phyloP scores from a whole-genome alignment of 2,888 invertebrate genomes.

The Argynnis bischoffii region DNA sequence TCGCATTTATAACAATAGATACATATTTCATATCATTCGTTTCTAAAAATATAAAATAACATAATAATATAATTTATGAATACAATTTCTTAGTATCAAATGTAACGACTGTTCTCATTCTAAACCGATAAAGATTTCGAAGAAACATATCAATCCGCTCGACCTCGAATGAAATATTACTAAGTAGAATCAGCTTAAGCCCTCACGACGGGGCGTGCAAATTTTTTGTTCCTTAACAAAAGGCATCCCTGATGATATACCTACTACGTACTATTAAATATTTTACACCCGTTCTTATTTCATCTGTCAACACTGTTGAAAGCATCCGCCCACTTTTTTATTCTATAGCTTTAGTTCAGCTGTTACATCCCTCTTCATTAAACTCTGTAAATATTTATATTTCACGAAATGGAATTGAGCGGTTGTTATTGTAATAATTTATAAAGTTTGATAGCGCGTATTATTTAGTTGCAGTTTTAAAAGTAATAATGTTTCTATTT shows the following conservation, averaged over 20 bases:
- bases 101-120: constrained; percentile 13
- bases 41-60: constrained; percentile 4
- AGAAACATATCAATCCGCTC: constrained; percentile 35
- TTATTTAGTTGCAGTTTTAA: constrained; percentile 19
- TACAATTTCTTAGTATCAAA: constrained; percentile 17
- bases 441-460: constrained; percentile 23
- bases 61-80: constrained; percentile 20
- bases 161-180: constrained; percentile 34
- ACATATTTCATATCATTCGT: neutral
- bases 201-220: constrained; percentile 39
- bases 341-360: constrained; percentile 33
- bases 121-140: constrained; percentile 31
- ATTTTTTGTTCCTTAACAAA: constrained; percentile 33
- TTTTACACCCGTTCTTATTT: constrained; percentile 42
- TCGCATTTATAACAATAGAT: no score
- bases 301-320: constrained; percentile 50
- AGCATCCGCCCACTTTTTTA: constrained; percentile 42
- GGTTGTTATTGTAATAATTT: constrained; percentile 31
- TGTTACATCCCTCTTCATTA: constrained; percentile 37
- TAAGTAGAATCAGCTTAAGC: constrained; percentile 28
- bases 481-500: neutral
- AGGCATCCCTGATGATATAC: constrained; percentile 24
- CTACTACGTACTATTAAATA: constrained; percentile 23
- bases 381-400: constrained; percentile 35
- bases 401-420: constrained; percentile 22